These are phyloP conservation scores for Drosophila orosa DNA, from an alignment of 1,140 invertebrate species.

Conservation along the genomic window DNA sequence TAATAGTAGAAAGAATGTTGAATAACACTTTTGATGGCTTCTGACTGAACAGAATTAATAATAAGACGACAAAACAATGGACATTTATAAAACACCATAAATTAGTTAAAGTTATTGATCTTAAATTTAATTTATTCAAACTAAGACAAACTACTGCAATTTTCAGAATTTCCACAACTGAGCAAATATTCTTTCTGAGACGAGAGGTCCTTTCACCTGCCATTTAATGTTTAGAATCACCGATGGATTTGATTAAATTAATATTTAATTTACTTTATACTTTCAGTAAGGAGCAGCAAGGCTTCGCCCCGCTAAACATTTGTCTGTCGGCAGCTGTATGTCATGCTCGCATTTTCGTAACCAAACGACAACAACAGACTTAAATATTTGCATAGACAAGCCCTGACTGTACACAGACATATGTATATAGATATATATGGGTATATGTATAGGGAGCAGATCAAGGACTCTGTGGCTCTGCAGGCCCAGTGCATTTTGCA, in stretches of 20 bases:
- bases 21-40: conserved; percentile 8
- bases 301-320: conserved; percentile 53
- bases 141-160: neutral
- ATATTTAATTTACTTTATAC: conserved; percentile 68
- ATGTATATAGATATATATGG: conserved; percentile 12
- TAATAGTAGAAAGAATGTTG: conserved; percentile 5
- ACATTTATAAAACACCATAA: neutral
- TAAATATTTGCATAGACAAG: conserved; percentile 78
- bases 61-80: no score
- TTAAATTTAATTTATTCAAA: neutral
- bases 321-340: conserved; percentile 62
- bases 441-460: conserved; percentile 10
- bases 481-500: conserved; percentile 39
- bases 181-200: conserved; percentile 7
- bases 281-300: conserved; percentile 43
- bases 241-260: conserved; percentile 41
- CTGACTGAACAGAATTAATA: neutral
- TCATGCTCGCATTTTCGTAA: conserved; percentile 73
- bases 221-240: conserved; percentile 4
- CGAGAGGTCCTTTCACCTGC: neutral
- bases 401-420: conserved; percentile 25
- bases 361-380: conserved; percentile 76
- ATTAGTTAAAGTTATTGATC: neutral
- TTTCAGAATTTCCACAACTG: neutral
- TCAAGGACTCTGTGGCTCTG: conserved; percentile 25